Evolutionary conservation across 2,888 invertebrate species (phyloP).

Genomic region (Pristionchus entomophagus): DNA sequence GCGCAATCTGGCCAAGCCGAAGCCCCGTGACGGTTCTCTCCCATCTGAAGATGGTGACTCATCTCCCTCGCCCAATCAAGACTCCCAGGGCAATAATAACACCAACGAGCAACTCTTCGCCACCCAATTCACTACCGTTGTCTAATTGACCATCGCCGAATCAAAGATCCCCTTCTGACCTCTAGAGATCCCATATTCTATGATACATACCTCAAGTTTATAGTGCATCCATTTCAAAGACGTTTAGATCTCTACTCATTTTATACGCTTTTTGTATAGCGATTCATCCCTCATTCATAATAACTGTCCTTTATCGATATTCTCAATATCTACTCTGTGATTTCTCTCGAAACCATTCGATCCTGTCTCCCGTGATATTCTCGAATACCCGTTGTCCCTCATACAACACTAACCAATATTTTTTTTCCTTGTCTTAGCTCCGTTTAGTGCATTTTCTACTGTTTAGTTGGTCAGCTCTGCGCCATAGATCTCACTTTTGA

Average conservation of each 20-base stretch:
- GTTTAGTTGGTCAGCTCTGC: neutral
- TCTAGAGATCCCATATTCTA: neutral
- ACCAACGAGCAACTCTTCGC: neutral
- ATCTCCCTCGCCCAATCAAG: constrained; percentile 15
- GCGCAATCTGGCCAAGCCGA: constrained; percentile 62
- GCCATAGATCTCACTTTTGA: neutral
- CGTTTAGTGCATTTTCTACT: constrained; percentile 28
- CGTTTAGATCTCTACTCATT: neutral
- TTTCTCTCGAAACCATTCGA: constrained; percentile 4
- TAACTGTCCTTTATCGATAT: neutral
- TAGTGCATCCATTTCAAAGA: constrained; percentile 9
- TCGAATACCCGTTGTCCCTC: constrained; percentile 11
- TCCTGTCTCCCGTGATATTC: constrained; percentile 12
- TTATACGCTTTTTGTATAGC: neutral
- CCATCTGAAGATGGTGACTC: neutral
- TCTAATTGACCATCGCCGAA: neutral
- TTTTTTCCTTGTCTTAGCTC: neutral
- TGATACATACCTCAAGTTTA: neutral
- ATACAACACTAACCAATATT: neutral
- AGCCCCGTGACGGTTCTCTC: constrained; percentile 53
- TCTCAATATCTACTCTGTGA: neutral
- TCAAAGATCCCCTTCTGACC: neutral
- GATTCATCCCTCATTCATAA: neutral
- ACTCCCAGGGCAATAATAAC: neutral
- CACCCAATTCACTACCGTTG: neutral